phyloP scores from a whole-genome alignment of 2,888 invertebrate species.

The Rhingia campestris region DNA sequence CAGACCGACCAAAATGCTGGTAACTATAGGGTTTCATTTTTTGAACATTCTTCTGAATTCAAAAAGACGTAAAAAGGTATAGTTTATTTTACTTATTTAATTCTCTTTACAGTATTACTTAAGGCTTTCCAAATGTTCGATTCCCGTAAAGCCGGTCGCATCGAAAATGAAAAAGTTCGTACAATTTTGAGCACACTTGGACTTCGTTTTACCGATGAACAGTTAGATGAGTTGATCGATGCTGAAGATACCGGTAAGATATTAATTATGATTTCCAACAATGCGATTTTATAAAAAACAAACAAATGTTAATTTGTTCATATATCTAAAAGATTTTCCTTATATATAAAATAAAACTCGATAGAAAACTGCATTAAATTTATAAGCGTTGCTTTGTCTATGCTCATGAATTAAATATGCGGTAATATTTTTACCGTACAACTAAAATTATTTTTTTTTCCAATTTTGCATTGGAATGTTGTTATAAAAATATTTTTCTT shows the following conservation, averaged over 20 bases:
- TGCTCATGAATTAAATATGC: no score
- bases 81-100: neutral
- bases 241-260: slow-evolving; percentile 65
- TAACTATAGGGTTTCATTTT: slow-evolving; percentile 22
- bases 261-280: no score
- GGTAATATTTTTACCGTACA: no score
- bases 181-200: slow-evolving; percentile 67
- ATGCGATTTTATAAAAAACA: no score
- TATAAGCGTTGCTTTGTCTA: no score
- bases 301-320: no score
- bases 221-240: slow-evolving; percentile 65
- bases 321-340: no score
- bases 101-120: slow-evolving; percentile 89
- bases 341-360: no score
- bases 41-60: neutral
- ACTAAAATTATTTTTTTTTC: no score
- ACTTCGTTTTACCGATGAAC: slow-evolving; percentile 60
- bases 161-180: slow-evolving; percentile 94
- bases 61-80: neutral
- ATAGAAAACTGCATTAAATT: no score
- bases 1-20: slow-evolving; percentile 58
- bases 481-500: no score
- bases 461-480: no score
- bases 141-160: slow-evolving; percentile 96
- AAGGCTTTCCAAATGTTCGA: slow-evolving; percentile 99